A percentile compares a stretch with the other conserved stretches of the same genome.
Evolutionary conservation across 2,113 vertebrate genomes (phyloP).

Genomic region (Misgurnus anguillicaudatus): DNA sequence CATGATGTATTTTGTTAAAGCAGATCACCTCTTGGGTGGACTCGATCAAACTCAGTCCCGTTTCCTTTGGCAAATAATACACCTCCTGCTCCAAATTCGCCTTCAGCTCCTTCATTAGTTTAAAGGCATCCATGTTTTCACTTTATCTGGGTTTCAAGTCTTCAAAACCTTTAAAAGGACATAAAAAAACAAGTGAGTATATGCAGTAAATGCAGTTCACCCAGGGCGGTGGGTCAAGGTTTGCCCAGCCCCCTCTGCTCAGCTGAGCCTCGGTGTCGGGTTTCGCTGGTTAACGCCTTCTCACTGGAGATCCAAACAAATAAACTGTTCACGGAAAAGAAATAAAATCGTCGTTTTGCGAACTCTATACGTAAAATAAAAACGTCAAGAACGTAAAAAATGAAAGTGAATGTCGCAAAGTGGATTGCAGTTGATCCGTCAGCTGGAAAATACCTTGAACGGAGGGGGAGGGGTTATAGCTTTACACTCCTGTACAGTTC

Average conservation of each 20-base stretch:
- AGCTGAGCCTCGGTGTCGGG: conserved; percentile 68
- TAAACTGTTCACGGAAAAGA: neutral
- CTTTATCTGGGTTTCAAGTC: conserved; percentile 58
- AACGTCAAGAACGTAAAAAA: neutral
- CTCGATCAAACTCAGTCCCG: conserved; percentile 87
- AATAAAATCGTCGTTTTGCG: neutral
- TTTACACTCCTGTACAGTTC: conserved; percentile 12
- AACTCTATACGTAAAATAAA: neutral
- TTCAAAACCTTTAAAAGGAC: conserved; percentile 30
- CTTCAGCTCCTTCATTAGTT: conserved; percentile 88
- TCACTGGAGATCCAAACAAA: conserved; percentile 17
- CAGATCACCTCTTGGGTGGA: conserved; percentile 77
- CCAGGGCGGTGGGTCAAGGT: conserved; percentile 41
- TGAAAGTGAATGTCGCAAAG: conserved; percentile 2
- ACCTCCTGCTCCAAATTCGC: conserved; percentile 85
- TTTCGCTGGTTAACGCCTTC: conserved; percentile 69
- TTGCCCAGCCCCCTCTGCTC: conserved; percentile 64
- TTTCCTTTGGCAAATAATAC: conserved; percentile 85
- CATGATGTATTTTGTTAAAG: too few relatives aligned
- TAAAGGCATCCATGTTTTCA: conserved; percentile 78
- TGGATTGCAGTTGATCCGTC: neutral
- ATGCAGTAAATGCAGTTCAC: conserved; percentile 10
- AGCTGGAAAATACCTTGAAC: conserved; percentile 34
- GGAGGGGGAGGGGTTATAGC: conserved; percentile 36
- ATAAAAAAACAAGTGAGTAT: conserved; percentile 21